Base-by-base conservation (phyloP, 2,888 invertebrate genomes). In the Portevinia maculata region DNA sequence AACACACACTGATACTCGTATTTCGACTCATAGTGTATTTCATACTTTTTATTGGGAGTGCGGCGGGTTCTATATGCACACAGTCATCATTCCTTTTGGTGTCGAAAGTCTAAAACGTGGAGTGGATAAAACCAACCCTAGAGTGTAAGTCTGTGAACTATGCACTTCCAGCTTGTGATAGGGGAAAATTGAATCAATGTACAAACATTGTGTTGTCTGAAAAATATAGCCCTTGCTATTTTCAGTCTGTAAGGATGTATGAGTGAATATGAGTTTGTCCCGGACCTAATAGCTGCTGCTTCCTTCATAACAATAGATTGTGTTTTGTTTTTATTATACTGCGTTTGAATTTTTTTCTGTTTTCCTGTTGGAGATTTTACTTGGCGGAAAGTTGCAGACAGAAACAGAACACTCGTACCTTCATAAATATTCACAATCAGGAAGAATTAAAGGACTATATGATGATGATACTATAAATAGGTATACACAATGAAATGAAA, bases 111-210 rank as follows among this genome's bases (percentile, higher is more conserved):
- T 34, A 39, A 46, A 37, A 17, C 32, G 39, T 17, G 19, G 34
- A 55, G 41, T 67, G 71, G 67, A 83, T 73, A 55, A 67, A 78
- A 62, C 55, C 71, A 71, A 64, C 62, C 65, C 71, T 62, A 39
- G 48, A 62, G 60, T 46, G 5, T 13, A 50, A 75, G 46, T 50
- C 75, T 73, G 83, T 83, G 71, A 78, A 83, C 78, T 73, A 83
- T 83, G 83, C 83, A 83, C 71, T 83, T 78, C 30, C 78, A 73
- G 50, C 44, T 73, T 41, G 41, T 71, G 83, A 67, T 71, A 83
- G 83, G 83, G 78, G 78, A 83, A 83, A 76, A 83, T 83, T 83
- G 78, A 83, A 83, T 83, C 83, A 78, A 83, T 83, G 69, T 37
- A 28, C n/a, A n/a, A n/a, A n/a, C 19, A 39, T 34, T 11, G 24